phyloP scores from a whole-genome alignment of 2,113 vertebrate genomes.

The Alexandromys fortis region DNA sequence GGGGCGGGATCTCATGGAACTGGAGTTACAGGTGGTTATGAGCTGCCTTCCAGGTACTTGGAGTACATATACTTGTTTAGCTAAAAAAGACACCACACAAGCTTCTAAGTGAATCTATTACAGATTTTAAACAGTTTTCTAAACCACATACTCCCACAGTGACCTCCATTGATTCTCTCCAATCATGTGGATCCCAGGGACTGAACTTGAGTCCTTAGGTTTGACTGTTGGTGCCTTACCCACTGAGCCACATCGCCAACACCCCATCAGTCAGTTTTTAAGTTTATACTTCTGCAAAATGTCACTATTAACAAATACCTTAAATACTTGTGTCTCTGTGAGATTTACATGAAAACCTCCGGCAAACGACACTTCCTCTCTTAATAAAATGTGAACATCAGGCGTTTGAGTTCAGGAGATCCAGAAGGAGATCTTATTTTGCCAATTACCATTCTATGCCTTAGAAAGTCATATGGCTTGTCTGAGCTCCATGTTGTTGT shows the following conservation, averaged over 20 bases:
- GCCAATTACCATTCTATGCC: not conserved
- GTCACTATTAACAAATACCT: not conserved
- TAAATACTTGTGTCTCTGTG: not conserved
- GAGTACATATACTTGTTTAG: not conserved
- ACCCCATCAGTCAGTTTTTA: not conserved
- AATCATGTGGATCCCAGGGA: not conserved
- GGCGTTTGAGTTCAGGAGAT: not conserved
- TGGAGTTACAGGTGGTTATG: not conserved
- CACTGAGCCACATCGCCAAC: not conserved
- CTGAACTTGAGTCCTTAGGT: not conserved
- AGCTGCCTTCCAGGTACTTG: not conserved
- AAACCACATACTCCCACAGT: not conserved
- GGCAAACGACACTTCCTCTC: not conserved
- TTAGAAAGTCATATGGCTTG: not conserved
- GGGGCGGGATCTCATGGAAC: not conserved
- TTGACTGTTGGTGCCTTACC: no score
- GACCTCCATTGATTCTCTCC: not conserved
- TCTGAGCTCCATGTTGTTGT: not conserved
- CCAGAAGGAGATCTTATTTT: not conserved
- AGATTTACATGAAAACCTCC: not conserved
- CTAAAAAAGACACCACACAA: not conserved
- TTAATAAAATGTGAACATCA: not conserved
- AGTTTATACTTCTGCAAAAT: conserved; percentile 1
- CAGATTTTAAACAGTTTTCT: not conserved
- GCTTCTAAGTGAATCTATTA: not conserved